Conservation (phyloP, 2,113 vertebrate species). For the Festucalex cinctus region DNA sequence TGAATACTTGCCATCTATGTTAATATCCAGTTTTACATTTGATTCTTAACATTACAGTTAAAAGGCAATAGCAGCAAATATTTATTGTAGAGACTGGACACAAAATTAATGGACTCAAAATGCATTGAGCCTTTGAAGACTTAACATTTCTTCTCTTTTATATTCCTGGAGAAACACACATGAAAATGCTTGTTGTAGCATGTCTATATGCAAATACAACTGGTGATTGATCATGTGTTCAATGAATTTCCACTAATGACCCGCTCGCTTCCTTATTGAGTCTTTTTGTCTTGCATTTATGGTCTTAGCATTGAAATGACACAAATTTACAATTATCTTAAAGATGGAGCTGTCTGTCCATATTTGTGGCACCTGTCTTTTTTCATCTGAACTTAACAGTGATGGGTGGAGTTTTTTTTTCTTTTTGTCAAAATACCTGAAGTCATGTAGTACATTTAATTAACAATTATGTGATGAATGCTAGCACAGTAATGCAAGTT, state of each 20-base stretch:
- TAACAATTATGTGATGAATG: neutral
- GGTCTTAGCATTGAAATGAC: constrained; percentile 3
- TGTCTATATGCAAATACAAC: neutral
- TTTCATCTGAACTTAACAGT: constrained; percentile 13
- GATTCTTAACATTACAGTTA: neutral
- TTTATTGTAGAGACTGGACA: neutral
- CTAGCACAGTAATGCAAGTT: neutral
- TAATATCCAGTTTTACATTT: neutral
- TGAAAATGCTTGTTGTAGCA: neutral
- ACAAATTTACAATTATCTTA: neutral
- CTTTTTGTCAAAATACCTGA: neutral
- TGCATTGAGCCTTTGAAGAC: neutral
- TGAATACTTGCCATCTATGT: neutral
- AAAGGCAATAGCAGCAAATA: too few relatives aligned
- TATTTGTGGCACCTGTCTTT: neutral
- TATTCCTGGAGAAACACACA: too few relatives aligned
- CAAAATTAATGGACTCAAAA: neutral
- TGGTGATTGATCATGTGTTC: constrained; percentile 11
- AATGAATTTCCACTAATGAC: constrained; percentile 28
- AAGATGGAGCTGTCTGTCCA: neutral
- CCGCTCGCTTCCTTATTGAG: constrained; percentile 16
- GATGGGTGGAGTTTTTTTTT: constrained; percentile 30
- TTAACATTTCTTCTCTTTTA: neutral
- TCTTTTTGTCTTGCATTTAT: constrained; percentile 4
- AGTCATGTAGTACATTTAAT: neutral